Evolutionary conservation across 1,140 invertebrate genomes (phyloP).

Genomic region (Drosophila mayri): DNA sequence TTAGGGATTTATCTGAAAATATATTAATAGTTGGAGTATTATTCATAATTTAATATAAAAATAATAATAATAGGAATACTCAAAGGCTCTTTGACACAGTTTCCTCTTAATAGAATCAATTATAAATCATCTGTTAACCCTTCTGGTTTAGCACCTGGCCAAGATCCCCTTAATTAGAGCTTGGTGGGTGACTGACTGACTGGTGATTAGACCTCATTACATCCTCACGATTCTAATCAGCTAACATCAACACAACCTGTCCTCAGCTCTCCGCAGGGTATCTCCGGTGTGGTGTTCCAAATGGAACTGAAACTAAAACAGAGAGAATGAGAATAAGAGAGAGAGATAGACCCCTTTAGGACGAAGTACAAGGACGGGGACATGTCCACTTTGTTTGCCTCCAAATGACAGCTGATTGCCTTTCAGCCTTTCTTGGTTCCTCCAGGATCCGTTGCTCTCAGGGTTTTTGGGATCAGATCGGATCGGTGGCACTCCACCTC

Average conservation of each 20-base stretch:
- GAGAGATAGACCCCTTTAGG: constrained; percentile 27
- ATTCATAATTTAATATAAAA: neutral
- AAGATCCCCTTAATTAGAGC: constrained; percentile 22
- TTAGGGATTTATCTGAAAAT: neutral
- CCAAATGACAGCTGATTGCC: constrained; percentile 82
- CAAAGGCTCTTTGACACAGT: neutral
- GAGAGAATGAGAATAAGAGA: neutral
- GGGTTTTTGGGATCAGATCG: constrained; percentile 29
- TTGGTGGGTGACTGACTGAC: constrained; percentile 9
- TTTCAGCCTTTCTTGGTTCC: constrained; percentile 39
- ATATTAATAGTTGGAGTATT: neutral
- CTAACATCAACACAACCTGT: constrained; percentile 31
- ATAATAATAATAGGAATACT: neutral
- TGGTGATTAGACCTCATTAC: constrained; percentile 46
- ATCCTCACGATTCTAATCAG: constrained; percentile 5
- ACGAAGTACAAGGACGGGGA: neutral
- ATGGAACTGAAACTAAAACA: constrained; percentile 7
- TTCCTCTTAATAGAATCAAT: neutral
- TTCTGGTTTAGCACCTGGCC: constrained; percentile 4
- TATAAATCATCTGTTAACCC: constrained; percentile 17
- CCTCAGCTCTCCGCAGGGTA: constrained; percentile 55
- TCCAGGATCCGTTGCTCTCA: constrained; percentile 29
- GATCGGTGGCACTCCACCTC: constrained; percentile 12
- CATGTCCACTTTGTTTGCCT: constrained; percentile 83
- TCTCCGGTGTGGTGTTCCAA: constrained; percentile 41